phyloP scores from a whole-genome alignment of 2,797 vertebrate species.

The Mus minutoides region DNA sequence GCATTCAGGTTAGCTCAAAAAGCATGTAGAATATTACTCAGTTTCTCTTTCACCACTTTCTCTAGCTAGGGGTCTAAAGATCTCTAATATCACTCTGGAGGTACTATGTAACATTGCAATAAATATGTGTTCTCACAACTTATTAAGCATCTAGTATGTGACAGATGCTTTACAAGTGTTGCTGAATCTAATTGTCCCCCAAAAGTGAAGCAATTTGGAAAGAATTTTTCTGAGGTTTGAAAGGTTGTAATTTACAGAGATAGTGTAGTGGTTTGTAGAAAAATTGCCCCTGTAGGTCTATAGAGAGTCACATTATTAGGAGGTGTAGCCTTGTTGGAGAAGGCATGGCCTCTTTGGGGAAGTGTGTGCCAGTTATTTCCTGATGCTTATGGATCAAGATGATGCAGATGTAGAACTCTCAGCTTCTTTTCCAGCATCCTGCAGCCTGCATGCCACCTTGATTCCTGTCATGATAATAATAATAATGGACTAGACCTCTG shows the following conservation, averaged over 20 bases:
- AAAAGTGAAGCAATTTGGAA: constrained; percentile 19
- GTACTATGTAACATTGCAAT: neutral
- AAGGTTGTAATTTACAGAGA: neutral
- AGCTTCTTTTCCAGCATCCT: neutral
- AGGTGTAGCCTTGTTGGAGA: neutral
- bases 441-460: neutral
- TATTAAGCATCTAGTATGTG: constrained; percentile 2
- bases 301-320: neutral
- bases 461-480: neutral
- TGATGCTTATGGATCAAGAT: neutral
- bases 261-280: neutral
- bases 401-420: neutral
- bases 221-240: neutral
- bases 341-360: neutral
- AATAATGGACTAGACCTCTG: neutral
- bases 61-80: neutral
- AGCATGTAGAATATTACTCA: neutral
- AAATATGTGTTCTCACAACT: neutral
- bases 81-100: neutral
- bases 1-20: neutral
- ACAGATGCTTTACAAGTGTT: neutral
- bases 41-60: constrained; percentile 13
- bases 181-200: neutral
- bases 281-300: neutral
- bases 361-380: neutral